Conservation (phyloP, 2,113 vertebrate genomes). For the Hirundichthys speculiger region DNA sequence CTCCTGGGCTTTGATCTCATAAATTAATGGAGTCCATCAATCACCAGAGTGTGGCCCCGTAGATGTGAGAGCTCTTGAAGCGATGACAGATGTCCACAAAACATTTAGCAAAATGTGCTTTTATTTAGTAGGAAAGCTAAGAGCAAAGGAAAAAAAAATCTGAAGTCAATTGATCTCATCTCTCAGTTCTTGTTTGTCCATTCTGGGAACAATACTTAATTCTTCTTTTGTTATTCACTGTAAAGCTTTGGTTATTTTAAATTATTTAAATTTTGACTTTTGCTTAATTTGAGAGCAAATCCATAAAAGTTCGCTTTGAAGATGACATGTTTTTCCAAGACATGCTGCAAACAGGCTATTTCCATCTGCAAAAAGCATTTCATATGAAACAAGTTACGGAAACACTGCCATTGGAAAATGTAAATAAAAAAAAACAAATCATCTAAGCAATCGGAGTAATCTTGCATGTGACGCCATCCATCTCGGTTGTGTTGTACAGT, state of each 20-base stretch:
- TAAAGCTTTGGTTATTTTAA: neutral
- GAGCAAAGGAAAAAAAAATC: neutral
- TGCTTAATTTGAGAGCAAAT: too few species aligned
- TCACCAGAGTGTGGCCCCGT: conserved; percentile 32
- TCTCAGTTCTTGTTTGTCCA: neutral
- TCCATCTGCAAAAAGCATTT: neutral
- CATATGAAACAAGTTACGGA: neutral
- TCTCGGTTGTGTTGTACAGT: too few species aligned
- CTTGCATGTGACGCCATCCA: too few species aligned
- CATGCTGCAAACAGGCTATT: neutral
- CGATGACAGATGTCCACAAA: conserved; percentile 7
- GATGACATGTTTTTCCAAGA: too few species aligned
- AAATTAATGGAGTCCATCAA: conserved; percentile 60
- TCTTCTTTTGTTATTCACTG: neutral
- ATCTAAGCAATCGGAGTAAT: too few species aligned
- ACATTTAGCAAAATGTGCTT: conserved; percentile 25
- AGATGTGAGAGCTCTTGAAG: conserved; percentile 39
- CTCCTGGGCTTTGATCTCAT: conserved; percentile 62
- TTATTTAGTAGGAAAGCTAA: neutral
- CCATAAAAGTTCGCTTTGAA: too few species aligned
- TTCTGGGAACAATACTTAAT: neutral
- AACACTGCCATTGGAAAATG: neutral
- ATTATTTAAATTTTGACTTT: neutral
- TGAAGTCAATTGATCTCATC: neutral
- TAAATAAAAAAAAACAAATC: too few species aligned